Evolutionary conservation across 2,888 invertebrate genomes (phyloP).

Genomic region (Tinea semifulvella): DNA sequence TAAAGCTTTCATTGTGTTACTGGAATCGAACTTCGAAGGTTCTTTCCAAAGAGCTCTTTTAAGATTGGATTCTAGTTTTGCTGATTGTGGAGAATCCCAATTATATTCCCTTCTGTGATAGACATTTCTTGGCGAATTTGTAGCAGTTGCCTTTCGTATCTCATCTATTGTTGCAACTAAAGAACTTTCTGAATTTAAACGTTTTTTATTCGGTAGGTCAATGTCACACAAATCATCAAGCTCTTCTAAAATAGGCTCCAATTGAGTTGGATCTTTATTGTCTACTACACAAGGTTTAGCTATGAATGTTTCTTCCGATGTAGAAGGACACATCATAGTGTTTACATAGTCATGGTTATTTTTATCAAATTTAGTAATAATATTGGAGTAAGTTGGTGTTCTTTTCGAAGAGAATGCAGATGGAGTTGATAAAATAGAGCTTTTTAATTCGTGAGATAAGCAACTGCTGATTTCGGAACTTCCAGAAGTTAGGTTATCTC

Average conservation of each 20-base stretch:
- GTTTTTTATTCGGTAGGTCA: slow-evolving; percentile 44
- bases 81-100: slow-evolving; percentile 51
- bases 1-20: slow-evolving; percentile 50
- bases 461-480: slow-evolving; percentile 66
- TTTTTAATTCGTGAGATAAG: slow-evolving; percentile 52
- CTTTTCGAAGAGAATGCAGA: slow-evolving; percentile 43
- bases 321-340: slow-evolving; percentile 53
- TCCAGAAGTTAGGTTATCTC: slow-evolving; percentile 65
- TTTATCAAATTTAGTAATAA: slow-evolving; percentile 53
- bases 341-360: slow-evolving; percentile 61
- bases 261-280: slow-evolving; percentile 59
- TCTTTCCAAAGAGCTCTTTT: slow-evolving; percentile 59
- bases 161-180: slow-evolving; percentile 72
- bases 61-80: slow-evolving; percentile 43
- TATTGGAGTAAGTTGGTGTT: slow-evolving; percentile 54
- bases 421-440: slow-evolving; percentile 50
- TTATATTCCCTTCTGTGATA: slow-evolving; percentile 62
- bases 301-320: slow-evolving; percentile 49
- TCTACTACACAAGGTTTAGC: slow-evolving; percentile 67
- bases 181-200: slow-evolving; percentile 63
- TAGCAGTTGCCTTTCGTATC: slow-evolving; percentile 64
- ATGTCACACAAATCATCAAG: slow-evolving; percentile 62
- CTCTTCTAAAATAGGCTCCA: slow-evolving; percentile 67
- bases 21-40: slow-evolving; percentile 50
- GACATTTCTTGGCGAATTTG: slow-evolving; percentile 65